Conservation (phyloP, 2,888 invertebrate species). For the Aleiodes testaceus region DNA sequence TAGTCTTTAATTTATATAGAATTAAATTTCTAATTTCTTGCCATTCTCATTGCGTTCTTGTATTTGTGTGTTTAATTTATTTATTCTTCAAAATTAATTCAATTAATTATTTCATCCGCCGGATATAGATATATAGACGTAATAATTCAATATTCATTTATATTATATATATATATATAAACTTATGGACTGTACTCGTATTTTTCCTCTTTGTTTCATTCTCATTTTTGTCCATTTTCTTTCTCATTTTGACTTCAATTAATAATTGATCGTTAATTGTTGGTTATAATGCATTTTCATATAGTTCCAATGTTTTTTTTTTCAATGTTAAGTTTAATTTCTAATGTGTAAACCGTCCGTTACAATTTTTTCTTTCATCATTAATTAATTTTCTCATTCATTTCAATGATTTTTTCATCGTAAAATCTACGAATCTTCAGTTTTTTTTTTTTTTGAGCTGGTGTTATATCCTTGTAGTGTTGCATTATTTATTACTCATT, state of each 20-base stretch:
- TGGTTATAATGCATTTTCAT: slow-evolving; percentile 57
- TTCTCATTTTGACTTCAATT: slow-evolving; percentile 43
- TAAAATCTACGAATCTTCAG: slow-evolving; percentile 17
- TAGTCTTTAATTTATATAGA: slow-evolving; percentile 50
- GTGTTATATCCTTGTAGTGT: slow-evolving; percentile 64
- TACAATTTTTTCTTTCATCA: slow-evolving; percentile 9
- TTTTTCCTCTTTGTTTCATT: slow-evolving; percentile 54
- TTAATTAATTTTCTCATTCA: slow-evolving; percentile 22
- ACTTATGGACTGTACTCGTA: slow-evolving; percentile 68
- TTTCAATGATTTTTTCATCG: slow-evolving; percentile 12
- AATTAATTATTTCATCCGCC: slow-evolving; percentile 30
- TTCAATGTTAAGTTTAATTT: slow-evolving; percentile 37
- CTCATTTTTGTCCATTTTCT: slow-evolving; percentile 35
- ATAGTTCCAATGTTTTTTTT: slow-evolving; percentile 36
- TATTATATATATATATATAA: slow-evolving; percentile 65
- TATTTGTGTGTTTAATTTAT: slow-evolving; percentile 16
- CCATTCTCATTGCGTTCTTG: slow-evolving; percentile 21
- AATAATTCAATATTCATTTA: slow-evolving; percentile 55
- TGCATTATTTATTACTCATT: slow-evolving; percentile 37
- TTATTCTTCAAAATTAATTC: slow-evolving; percentile 27
- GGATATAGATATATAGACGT: slow-evolving; percentile 62
- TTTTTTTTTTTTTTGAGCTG: slow-evolving; percentile 62
- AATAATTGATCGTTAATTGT: slow-evolving; percentile 67
- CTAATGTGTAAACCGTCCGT: slow-evolving; percentile 8
- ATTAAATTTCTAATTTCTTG: slow-evolving; percentile 6